phyloP scores from a whole-genome alignment of 2,797 vertebrate genomes.

The Sebastes oblongus region DNA sequence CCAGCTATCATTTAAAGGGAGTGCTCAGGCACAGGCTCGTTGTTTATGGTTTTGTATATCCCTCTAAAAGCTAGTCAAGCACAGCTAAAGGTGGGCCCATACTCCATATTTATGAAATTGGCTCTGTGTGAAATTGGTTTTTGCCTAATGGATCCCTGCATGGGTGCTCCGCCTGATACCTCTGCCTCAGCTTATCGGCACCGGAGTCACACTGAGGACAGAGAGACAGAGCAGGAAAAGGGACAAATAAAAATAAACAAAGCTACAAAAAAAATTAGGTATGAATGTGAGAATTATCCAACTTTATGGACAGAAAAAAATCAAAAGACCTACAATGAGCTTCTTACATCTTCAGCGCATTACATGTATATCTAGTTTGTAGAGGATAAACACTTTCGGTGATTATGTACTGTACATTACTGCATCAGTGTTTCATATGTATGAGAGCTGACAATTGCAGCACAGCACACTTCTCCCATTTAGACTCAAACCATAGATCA shows the following conservation, averaged over 20 bases:
- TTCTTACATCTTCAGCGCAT: neutral
- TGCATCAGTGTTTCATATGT: neutral
- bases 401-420: neutral
- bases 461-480: neutral
- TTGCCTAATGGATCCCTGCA: slow-evolving; percentile 87
- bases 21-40: slow-evolving; percentile 67
- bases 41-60: slow-evolving; percentile 85
- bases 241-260: slow-evolving; percentile 54
- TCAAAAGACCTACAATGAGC: neutral
- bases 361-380: neutral
- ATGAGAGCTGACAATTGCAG: neutral
- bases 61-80: slow-evolving; percentile 82
- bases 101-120: slow-evolving; percentile 90
- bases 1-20: slow-evolving; percentile 73
- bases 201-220: slow-evolving; percentile 71
- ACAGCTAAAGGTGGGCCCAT: slow-evolving; percentile 80
- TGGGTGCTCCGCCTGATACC: slow-evolving; percentile 79
- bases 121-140: slow-evolving; percentile 88
- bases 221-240: slow-evolving; percentile 52
- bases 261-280: neutral
- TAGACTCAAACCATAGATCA: neutral
- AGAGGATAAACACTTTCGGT: neutral
- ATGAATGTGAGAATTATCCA: neutral
- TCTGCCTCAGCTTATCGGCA: slow-evolving; percentile 74
- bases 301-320: neutral